Evolutionary conservation across 1,140 invertebrate genomes (phyloP), one percentile per base, ranked within the genome.

Genomic region (Micrasema longulum): DNA sequence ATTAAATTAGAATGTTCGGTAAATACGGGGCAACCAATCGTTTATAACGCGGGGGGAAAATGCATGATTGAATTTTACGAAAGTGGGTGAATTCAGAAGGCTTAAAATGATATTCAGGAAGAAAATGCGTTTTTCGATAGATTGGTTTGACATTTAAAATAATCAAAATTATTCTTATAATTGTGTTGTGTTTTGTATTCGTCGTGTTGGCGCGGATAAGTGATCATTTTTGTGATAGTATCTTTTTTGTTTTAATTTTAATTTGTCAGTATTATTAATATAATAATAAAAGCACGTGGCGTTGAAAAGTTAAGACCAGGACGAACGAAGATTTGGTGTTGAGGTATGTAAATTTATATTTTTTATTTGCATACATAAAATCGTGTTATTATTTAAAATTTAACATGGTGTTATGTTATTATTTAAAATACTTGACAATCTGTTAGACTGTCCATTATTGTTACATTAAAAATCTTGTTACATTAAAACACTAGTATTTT

Each of bases 111-210:
- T 75, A 4, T 75, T 75, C 70, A 72, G 74, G 50, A 75, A 75
- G 67, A 75, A 75, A 53, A 75, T 75, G 74, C 74, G 74, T 35
- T 75, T 75, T 52, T 75, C 74, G 35, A 75, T 75, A 75, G 5
- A 23, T 11, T 23, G 48, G 23, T 16, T 52, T 1, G 7, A 48
- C 14, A 52, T 69, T 69, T 60, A 18, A 62, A 53, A 14, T 68
- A 11, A 26, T 22, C n/a, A 65, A 48, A 26, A 26, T 6, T 48
- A 14, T 60, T 4, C 41, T 57, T 31, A 31, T 31, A 31, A 31
- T 36, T 38, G 26, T 57, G 31, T 31, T 57, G 26, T 36, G 31
- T 36, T 57, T 57, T 57, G 23, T 14, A 31, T 31, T 57, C 9
- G 11, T 14, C 12, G 50, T 52, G n/a, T 57, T 57, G 11, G 23